Conservation (phyloP, 2,797 vertebrate genomes). For the Danio albolineatus region DNA sequence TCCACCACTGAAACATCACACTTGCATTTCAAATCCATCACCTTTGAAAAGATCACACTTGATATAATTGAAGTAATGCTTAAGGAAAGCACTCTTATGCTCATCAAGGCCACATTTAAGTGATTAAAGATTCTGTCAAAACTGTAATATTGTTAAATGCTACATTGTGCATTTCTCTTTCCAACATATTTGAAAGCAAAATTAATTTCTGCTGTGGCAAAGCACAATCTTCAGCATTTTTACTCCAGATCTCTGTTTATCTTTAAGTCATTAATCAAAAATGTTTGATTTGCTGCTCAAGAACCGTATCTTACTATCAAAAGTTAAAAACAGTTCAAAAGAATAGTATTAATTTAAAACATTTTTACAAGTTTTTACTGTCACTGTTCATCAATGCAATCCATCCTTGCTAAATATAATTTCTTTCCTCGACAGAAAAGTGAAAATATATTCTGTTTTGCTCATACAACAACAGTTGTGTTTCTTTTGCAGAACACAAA, state of each 20-base stretch:
- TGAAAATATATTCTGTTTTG: neutral
- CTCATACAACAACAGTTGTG: too few species aligned
- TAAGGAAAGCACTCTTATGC: neutral
- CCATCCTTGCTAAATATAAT: neutral
- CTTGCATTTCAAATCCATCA: neutral
- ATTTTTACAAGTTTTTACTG: neutral
- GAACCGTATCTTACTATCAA: neutral
- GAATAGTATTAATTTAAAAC: neutral
- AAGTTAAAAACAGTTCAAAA: neutral
- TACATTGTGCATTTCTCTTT: neutral
- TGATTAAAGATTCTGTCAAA: neutral
- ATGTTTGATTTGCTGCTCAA: neutral
- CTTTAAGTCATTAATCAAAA: neutral
- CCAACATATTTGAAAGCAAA: neutral
- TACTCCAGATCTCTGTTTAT: constrained; percentile 1
- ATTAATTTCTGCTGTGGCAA: neutral
- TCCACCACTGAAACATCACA: neutral
- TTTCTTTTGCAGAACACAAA: neutral
- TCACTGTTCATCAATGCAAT: neutral
- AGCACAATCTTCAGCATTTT: neutral
- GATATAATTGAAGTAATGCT: too few species aligned
- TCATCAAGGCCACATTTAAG: neutral
- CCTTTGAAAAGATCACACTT: too few species aligned
- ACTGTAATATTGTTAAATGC: neutral
- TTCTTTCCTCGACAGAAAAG: neutral